These are phyloP conservation scores for Meliscaeva auricollis DNA, from an alignment of 2,888 invertebrate species.

Conservation along the genomic window DNA sequence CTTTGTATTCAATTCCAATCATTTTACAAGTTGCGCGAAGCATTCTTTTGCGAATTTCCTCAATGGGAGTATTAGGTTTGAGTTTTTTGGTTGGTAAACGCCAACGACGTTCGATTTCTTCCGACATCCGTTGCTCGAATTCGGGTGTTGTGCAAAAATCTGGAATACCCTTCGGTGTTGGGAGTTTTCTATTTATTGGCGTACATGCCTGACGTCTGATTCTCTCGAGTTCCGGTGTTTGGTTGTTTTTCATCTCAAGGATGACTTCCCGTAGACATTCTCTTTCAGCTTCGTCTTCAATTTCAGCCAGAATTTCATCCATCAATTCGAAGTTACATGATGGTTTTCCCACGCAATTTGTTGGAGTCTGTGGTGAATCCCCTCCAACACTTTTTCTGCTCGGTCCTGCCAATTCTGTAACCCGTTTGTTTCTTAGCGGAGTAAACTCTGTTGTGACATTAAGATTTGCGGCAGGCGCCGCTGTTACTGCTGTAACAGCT, in stretches of 20 bases:
- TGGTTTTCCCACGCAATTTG: conserved; percentile 76
- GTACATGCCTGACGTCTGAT: conserved; percentile 82
- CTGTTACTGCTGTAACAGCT: background rate
- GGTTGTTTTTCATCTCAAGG: conserved; percentile 81
- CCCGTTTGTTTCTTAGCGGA: conserved; percentile 81
- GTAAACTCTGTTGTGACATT: conserved; percentile 77
- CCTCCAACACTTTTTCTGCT: conserved; percentile 71
- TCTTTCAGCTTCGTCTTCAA: conserved; percentile 81
- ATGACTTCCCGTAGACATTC: conserved; percentile 81
- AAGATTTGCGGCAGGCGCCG: conserved; percentile 2
- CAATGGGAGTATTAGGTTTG: conserved; percentile 81
- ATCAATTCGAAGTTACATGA: conserved; percentile 78
- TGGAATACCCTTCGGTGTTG: conserved; percentile 80
- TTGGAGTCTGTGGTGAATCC: conserved; percentile 82
- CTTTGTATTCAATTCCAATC: conserved; percentile 79
- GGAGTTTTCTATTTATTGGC: conserved; percentile 80
- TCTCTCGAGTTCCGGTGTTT: conserved; percentile 82
- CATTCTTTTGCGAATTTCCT: conserved; percentile 81
- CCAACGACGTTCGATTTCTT: conserved; percentile 82
- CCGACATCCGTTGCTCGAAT: conserved; percentile 82
- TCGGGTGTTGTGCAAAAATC: conserved; percentile 83
- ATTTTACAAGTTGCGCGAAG: conserved; percentile 81
- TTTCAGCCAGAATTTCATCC: conserved; percentile 80
- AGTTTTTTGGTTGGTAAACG: conserved; percentile 81
- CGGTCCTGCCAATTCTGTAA: conserved; percentile 81